These are phyloP conservation scores for Girardia tigrina DNA, from an alignment of 2,888 invertebrate genomes.

Conservation along the genomic window DNA sequence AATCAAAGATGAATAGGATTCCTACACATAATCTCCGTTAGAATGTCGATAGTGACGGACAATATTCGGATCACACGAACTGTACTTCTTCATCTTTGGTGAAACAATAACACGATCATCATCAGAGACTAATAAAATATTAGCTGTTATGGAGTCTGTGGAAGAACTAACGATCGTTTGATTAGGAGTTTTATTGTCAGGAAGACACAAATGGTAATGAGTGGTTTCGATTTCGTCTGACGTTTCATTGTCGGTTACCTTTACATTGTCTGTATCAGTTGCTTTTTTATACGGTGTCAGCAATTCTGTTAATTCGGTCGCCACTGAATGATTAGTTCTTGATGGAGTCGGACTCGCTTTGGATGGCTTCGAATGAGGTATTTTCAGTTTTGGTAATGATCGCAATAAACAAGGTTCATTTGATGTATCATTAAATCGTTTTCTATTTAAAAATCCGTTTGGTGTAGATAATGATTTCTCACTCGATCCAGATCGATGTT, in stretches of 20 bases:
- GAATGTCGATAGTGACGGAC: background rate
- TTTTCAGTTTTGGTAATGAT: background rate
- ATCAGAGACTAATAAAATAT: background rate
- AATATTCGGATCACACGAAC: background rate
- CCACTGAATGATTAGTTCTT: background rate
- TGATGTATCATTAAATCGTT: background rate
- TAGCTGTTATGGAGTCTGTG: background rate
- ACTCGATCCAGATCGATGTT: background rate
- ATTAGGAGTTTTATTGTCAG: background rate
- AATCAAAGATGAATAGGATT: background rate
- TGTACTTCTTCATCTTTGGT: background rate
- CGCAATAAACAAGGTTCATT: background rate
- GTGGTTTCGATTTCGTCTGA: background rate
- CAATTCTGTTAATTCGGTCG: background rate
- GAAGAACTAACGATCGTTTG: background rate
- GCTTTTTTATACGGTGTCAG: background rate
- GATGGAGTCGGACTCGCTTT: background rate
- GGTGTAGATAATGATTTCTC: background rate
- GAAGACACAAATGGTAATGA: background rate
- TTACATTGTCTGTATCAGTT: background rate
- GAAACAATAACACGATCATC: background rate
- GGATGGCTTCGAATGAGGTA: background rate
- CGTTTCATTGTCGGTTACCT: background rate
- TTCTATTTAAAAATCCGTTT: background rate
- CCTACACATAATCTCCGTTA: background rate